These are phyloP conservation scores for Potamarius usumacintae DNA, from an alignment of 2,113 vertebrate species.

Conservation along the genomic window DNA sequence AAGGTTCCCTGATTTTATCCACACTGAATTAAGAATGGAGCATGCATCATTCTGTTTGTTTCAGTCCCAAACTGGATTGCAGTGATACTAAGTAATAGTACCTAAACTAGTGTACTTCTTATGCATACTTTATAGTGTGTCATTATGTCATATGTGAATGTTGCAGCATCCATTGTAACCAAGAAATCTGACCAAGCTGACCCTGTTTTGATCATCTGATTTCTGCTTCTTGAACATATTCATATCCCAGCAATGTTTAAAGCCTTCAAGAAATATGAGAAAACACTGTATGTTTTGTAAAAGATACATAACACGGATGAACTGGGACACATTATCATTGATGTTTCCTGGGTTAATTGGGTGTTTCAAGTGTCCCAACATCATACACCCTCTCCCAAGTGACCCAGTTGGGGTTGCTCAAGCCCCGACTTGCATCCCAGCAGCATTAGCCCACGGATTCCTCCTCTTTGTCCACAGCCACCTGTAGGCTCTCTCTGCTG, in stretches of 20 bases:
- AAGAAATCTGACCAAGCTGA: not conserved
- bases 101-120: not conserved
- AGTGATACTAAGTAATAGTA: not conserved
- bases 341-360: too few relatives aligned
- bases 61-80: not conserved
- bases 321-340: too few relatives aligned
- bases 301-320: too few relatives aligned
- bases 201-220: not conserved
- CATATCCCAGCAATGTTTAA: not conserved
- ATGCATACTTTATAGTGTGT: not conserved
- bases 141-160: not conserved
- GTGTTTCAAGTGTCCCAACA: too few relatives aligned
- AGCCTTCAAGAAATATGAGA: not conserved
- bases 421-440: too few relatives aligned
- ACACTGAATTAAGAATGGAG: not conserved
- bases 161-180: not conserved
- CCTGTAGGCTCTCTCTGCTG: too few relatives aligned
- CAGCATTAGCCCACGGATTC: too few relatives aligned
- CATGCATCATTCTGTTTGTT: not conserved
- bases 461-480: too few relatives aligned
- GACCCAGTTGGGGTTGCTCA: too few relatives aligned
- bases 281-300: not conserved
- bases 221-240: not conserved
- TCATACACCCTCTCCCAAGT: too few relatives aligned
- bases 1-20: not conserved